Base-by-base conservation (phyloP, 2,797 vertebrate genomes). In the Halcyon badia region DNA sequence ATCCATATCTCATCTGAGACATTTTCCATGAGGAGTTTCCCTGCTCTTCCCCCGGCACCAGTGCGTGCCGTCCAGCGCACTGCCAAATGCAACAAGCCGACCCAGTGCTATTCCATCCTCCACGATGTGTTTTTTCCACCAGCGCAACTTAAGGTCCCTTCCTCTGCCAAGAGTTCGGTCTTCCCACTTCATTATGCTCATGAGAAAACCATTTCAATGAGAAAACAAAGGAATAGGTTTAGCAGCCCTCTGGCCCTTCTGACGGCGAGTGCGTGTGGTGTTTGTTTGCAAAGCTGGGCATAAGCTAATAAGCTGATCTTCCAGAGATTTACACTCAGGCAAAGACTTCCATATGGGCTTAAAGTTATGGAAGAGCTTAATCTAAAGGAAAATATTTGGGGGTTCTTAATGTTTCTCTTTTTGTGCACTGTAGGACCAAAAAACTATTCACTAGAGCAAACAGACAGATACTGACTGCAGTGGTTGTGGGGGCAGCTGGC, bases 31-130 rank as follows among this genome's bases (percentile, higher is more conserved):
- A 52, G 49, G 33, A 71, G 58, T n/a, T 52, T 69, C 83, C 54
- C 30, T 0, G 6, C 66, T 56, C 44, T 42, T 39, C 12, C 44
- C 48, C 21, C 0, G 4, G n/a, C 42, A 76, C 49, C 19, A 6
- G 56, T 16, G 49, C 17, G n/a, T 2, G 1, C 56, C 64, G 49
- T 61, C 49, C 0, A 0, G 0, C 1, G 0, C 4, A 1, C 12
- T 54, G 81, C 89, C 94, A 60, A 92, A 28, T 2, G 31, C 89
- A 60, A 73, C 84, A 37, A 70, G 56, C 31, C 8, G 2, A 8
- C 51, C 44, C 1, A 2, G 21, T 8, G 87, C 85, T 65, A 2
- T 72, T 75, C 44, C 88, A 72, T 62, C 70, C 85, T 56, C 5
- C 9, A 2, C 1, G 4, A 52, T 44, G 79, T 83, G 65, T 52